A percentile compares a stretch with the other conserved stretches of the same genome.
Evolutionary conservation across 2,888 invertebrate genomes (phyloP).

Genomic region (Trachelus iudaicus): DNA sequence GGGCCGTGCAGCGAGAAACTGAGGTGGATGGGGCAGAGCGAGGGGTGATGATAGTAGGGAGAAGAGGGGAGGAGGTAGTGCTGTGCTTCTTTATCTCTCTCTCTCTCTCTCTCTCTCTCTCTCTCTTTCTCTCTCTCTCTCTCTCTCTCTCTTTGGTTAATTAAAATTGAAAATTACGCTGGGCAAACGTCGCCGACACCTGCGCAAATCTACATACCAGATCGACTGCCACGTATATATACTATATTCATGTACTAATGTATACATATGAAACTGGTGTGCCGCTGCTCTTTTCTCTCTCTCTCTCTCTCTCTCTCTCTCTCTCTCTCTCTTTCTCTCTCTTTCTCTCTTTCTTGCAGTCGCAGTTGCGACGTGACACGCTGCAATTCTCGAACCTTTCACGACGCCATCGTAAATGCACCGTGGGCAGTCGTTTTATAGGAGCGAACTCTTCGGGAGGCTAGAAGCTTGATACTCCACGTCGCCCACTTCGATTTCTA

Average conservation of each 20-base stretch:
- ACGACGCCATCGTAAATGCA: background rate
- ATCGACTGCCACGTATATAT: constrained; percentile 42
- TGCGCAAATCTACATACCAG: constrained; percentile 54
- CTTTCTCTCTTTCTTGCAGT: background rate
- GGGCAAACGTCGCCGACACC: constrained; percentile 43
- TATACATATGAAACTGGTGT: background rate
- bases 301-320: too few species aligned
- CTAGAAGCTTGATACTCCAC: background rate
- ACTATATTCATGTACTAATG: background rate
- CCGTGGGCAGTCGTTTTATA: background rate
- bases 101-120: background rate
- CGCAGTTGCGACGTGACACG: background rate
- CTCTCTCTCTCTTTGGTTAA: constrained; percentile 17
- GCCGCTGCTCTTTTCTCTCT: background rate
- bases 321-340: too few species aligned
- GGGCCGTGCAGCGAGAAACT: background rate
- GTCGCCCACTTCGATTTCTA: constrained; percentile 49
- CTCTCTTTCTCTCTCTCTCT: constrained; percentile 27
- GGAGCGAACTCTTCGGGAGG: background rate
- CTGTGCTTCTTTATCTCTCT: constrained; percentile 15
- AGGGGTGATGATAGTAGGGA: background rate
- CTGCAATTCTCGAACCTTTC: background rate
- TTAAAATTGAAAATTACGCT: constrained; percentile 50
- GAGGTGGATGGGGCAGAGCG: background rate
- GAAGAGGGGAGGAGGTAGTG: background rate